phyloP scores from a whole-genome alignment of 1,140 invertebrate species.

The Propsilocerus akamusi region DNA sequence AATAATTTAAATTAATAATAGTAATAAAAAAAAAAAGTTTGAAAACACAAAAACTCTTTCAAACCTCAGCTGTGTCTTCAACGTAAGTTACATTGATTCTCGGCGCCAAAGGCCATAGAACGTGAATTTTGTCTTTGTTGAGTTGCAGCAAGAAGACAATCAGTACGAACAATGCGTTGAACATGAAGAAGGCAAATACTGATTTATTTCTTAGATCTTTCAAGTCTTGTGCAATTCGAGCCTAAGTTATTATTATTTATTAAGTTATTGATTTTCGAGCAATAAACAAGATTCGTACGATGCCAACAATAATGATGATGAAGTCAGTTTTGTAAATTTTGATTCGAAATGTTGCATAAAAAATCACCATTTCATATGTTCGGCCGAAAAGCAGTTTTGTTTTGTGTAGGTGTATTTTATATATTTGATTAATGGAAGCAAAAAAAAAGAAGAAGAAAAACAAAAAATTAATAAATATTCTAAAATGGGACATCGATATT shows the following conservation, averaged over 20 bases:
- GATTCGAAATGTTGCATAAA: background rate
- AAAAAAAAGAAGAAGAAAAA: constrained; percentile 11
- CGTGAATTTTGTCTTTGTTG: constrained; percentile 90
- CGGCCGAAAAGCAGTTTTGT: background rate
- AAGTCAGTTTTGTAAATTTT: too few relatives aligned
- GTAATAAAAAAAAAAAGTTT: constrained; percentile 8
- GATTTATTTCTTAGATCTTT: constrained; percentile 89
- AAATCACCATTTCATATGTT: background rate
- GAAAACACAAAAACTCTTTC: constrained; percentile 9
- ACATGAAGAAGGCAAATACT: constrained; percentile 97
- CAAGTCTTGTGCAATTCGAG: constrained; percentile 69
- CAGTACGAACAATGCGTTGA: constrained; percentile 97
- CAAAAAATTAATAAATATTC: constrained; percentile 14
- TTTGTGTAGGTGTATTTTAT: background rate
- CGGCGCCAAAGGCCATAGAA: constrained; percentile 84
- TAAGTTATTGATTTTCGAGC: too few relatives aligned
- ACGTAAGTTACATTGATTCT: constrained; percentile 88
- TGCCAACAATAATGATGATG: too few relatives aligned
- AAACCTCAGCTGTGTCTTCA: constrained; percentile 75
- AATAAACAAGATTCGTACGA: too few relatives aligned
- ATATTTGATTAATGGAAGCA: background rate
- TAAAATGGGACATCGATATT: constrained; percentile 1
- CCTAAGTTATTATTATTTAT: too few relatives aligned
- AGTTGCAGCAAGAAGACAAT: constrained; percentile 96
- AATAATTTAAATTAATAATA: background rate